Percentiles rank a stretch among this genome's conserved stretches.
These are phyloP conservation scores for Drosophila antonietae DNA, from an alignment of 2,888 invertebrate species.

Conservation along the genomic window DNA sequence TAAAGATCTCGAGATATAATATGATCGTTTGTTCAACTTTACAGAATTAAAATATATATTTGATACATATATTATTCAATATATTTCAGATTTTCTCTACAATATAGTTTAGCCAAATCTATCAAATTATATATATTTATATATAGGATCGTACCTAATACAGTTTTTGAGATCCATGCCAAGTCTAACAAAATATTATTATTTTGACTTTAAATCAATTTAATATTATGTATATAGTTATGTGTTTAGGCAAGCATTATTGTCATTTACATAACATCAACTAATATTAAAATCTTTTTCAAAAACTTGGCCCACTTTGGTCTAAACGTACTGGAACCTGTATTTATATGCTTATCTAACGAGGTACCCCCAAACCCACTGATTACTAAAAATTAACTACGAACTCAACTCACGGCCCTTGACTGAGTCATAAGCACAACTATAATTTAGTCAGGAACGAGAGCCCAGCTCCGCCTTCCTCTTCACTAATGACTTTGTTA, in stretches of 20 bases:
- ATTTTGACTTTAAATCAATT: not conserved
- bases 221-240: not conserved
- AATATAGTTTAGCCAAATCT: too few relatives aligned
- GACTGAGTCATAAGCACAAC: not conserved
- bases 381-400: not conserved
- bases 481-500: constrained; percentile 8
- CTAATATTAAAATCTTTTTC: not conserved
- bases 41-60: too few relatives aligned
- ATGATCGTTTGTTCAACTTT: too few relatives aligned
- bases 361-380: not conserved
- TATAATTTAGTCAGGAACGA: not conserved
- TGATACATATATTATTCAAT: too few relatives aligned
- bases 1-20: too few relatives aligned
- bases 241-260: not conserved
- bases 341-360: constrained; percentile 6
- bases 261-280: not conserved
- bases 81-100: too few relatives aligned
- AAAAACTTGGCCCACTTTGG: not conserved
- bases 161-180: not conserved
- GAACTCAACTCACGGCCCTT: not conserved
- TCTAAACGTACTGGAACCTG: not conserved
- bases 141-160: not conserved
- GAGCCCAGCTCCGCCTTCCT: not conserved
- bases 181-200: not conserved
- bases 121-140: too few relatives aligned